phyloP scores from a whole-genome alignment of 92 coral and sea anemone genomes.

The Heteractis magnifica region DNA sequence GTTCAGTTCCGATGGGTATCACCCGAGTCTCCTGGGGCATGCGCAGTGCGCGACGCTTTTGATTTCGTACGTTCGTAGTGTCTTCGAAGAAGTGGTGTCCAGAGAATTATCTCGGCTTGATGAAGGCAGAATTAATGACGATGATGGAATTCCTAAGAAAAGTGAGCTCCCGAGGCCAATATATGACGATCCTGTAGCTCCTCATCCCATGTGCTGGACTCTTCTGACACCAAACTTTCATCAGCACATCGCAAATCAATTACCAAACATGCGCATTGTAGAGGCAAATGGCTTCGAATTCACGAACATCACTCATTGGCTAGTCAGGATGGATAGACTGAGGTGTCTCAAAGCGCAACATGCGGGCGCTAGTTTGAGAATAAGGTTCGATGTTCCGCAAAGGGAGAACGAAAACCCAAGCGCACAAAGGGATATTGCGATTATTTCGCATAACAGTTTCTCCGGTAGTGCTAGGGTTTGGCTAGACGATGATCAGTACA shows the following conservation, averaged over 20 bases:
- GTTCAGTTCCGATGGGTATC: conserved; percentile 94
- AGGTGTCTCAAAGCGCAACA: conserved; percentile 78
- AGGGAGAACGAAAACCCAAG: conserved; percentile 8
- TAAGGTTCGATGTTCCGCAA: conserved; percentile 62
- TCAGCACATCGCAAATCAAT: conserved; percentile 52
- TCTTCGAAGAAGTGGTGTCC: conserved; percentile 75
- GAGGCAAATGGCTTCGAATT: conserved; percentile 78
- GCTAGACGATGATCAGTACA: conserved; percentile 61
- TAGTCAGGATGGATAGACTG: conserved; percentile 83
- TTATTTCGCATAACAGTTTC: conserved; percentile 80
- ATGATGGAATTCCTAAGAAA: not conserved
- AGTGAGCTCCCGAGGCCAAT: conserved; percentile 66
- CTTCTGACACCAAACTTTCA: conserved; percentile 84
- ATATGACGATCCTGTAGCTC: conserved; percentile 64
- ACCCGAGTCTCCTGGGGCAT: conserved; percentile 94
- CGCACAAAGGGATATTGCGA: conserved; percentile 60
- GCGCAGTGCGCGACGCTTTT: conserved; percentile 88
- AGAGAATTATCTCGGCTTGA: conserved; percentile 39
- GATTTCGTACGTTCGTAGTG: conserved; percentile 80
- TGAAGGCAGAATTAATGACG: conserved; percentile 10
- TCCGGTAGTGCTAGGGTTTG: conserved; percentile 84
- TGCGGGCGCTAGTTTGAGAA: conserved; percentile 67
- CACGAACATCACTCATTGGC: conserved; percentile 86
- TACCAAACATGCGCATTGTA: conserved; percentile 69
- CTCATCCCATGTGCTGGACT: conserved; percentile 92